phyloP scores from a whole-genome alignment of 2,797 vertebrate species.

The Mallotus villosus region DNA sequence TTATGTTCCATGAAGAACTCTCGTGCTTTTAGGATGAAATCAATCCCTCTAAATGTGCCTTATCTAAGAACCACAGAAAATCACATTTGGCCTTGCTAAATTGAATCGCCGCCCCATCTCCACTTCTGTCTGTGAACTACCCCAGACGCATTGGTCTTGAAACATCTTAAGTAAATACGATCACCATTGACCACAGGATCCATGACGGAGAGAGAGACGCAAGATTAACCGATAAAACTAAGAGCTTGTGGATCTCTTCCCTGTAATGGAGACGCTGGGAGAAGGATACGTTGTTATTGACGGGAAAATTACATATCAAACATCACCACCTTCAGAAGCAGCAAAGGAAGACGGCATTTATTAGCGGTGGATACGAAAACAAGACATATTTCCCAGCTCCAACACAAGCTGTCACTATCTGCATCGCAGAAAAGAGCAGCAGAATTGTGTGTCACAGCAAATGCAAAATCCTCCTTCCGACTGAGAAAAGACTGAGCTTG shows the following conservation, averaged over 20 bases:
- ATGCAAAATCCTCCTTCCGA: constrained; percentile 14
- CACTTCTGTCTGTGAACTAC: constrained; percentile 2
- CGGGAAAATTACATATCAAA: constrained; percentile 9
- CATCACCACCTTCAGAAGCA: not conserved
- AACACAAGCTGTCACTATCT: not conserved
- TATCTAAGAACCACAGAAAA: constrained; percentile 22
- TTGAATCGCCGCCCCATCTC: constrained; percentile 15
- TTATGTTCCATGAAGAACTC: constrained; percentile 2
- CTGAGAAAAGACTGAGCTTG: constrained; percentile 39
- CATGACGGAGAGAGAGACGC: not conserved
- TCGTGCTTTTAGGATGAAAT: constrained; percentile 21
- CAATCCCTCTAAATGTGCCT: constrained; percentile 17
- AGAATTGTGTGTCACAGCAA: constrained; percentile 22
- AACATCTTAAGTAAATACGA: constrained; percentile 4
- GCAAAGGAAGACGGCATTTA: not conserved
- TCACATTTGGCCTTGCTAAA: constrained; percentile 18
- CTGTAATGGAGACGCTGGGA: not conserved
- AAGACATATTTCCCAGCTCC: no score
- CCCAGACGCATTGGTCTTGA: not conserved
- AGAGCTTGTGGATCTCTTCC: constrained; percentile 4
- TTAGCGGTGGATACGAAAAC: no score
- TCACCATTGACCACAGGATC: not conserved
- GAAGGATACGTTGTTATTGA: not conserved
- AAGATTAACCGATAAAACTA: constrained; percentile 28
- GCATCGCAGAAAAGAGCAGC: no score